Evolutionary conservation across 2,113 vertebrate genomes (phyloP).

Genomic region (Mola mola): DNA sequence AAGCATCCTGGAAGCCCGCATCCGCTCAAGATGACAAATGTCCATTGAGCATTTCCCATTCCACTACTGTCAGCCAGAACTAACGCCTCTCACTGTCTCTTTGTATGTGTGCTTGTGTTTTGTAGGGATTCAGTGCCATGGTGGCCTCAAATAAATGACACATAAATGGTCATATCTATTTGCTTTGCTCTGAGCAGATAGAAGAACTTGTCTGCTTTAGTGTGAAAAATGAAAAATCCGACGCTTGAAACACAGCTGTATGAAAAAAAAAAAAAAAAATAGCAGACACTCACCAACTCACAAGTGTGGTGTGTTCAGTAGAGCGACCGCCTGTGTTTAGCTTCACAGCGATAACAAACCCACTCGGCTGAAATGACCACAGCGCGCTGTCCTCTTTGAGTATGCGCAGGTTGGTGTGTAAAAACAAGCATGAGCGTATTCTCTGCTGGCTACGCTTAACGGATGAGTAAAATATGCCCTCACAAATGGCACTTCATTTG

Average conservation of each 20-base stretch:
- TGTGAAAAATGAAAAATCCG: slow-evolving; percentile 44
- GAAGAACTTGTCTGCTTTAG: slow-evolving; percentile 37
- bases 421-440: slow-evolving; percentile 14
- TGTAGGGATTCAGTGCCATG: slow-evolving; percentile 38
- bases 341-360: slow-evolving; percentile 43
- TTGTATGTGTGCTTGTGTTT: slow-evolving; percentile 37
- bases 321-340: slow-evolving; percentile 49
- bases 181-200: slow-evolving; percentile 55
- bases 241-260: slow-evolving; percentile 10
- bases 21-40: slow-evolving; percentile 72
- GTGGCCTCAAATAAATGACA: slow-evolving; percentile 65
- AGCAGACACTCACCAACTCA: slow-evolving; percentile 11
- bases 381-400: slow-evolving; percentile 24
- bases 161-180: slow-evolving; percentile 59
- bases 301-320: slow-evolving; percentile 35
- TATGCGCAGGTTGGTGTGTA: slow-evolving; percentile 26
- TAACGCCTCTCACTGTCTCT: slow-evolving; percentile 48
- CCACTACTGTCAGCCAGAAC: slow-evolving; percentile 66
- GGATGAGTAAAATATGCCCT: slow-evolving; percentile 51
- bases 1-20: slow-evolving; percentile 63
- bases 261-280: slow-evolving; percentile 7
- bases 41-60: slow-evolving; percentile 69
- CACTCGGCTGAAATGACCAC: slow-evolving; percentile 49
- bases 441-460: slow-evolving; percentile 29
- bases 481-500: slow-evolving; percentile 44